These are phyloP conservation scores for Abrostola triplasia DNA, from an alignment of 2,888 invertebrate species.

Conservation along the genomic window DNA sequence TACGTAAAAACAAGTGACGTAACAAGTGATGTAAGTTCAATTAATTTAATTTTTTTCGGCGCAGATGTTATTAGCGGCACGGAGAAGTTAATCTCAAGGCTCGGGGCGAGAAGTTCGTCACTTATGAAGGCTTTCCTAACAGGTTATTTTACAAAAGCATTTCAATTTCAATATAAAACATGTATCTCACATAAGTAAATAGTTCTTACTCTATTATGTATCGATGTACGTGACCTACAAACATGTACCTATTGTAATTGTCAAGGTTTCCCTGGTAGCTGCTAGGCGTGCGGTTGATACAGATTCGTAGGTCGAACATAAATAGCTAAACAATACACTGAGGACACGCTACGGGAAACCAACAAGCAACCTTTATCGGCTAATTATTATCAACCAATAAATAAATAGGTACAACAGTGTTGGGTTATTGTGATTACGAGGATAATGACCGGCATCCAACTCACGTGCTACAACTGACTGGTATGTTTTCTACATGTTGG, in stretches of 20 bases:
- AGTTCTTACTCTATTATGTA: not conserved
- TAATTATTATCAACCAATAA: constrained; percentile 14
- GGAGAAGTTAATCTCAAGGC: not conserved
- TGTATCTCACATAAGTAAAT: too few relatives aligned
- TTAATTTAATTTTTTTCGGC: constrained; percentile 8
- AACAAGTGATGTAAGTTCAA: constrained; percentile 1
- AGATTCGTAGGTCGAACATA: not conserved
- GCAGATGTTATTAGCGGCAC: not conserved
- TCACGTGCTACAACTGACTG: too few relatives aligned
- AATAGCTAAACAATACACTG: not conserved
- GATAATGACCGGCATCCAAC: not conserved
- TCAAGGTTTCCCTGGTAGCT: not conserved
- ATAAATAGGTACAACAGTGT: constrained; percentile 8
- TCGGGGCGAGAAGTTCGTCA: not conserved
- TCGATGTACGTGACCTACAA: not conserved
- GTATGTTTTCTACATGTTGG: too few relatives aligned
- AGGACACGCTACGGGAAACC: constrained; percentile 10
- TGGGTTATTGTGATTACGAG: constrained; percentile 6
- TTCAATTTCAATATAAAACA: too few relatives aligned
- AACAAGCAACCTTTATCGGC: constrained; percentile 1
- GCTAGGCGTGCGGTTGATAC: not conserved
- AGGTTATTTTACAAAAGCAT: too few relatives aligned
- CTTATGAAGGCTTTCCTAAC: too few relatives aligned
- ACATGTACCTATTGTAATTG: not conserved
- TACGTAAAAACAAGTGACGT: not conserved